Conservation (phyloP, 2,797 vertebrate species). For the Mallotus villosus region DNA sequence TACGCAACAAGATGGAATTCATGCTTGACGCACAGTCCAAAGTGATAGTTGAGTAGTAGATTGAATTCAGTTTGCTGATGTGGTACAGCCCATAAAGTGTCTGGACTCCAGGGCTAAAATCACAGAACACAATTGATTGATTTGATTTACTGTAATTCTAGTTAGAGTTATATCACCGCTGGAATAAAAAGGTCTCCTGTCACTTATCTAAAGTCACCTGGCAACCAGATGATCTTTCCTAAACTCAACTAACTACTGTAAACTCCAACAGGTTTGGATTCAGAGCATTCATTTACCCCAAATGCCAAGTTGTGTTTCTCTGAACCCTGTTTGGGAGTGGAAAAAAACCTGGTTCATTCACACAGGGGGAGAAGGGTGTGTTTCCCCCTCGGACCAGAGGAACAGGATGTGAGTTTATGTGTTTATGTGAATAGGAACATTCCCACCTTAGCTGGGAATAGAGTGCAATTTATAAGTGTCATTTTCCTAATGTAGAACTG, state of each 20-base stretch:
- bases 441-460: slow-evolving; percentile 42
- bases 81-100: not conserved
- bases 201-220: not conserved
- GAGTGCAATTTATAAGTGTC: slow-evolving; percentile 27
- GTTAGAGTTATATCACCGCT: not conserved
- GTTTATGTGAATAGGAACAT: slow-evolving; percentile 21
- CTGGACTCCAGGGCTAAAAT: not conserved
- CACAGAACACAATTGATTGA: not conserved
- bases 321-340: not conserved
- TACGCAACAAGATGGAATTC: not conserved
- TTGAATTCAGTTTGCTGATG: not conserved
- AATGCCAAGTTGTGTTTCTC: slow-evolving; percentile 20
- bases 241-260: not conserved
- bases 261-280: slow-evolving; percentile 10
- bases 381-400: slow-evolving; percentile 2
- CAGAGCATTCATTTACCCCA: slow-evolving; percentile 18
- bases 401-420: slow-evolving; percentile 39
- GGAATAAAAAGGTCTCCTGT: not conserved
- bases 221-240: not conserved
- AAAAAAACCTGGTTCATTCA: slow-evolving; percentile 4
- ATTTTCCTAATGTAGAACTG: slow-evolving; percentile 49
- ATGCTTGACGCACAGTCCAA: not conserved
- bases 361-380: not conserved
- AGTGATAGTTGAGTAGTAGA: not conserved
- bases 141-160: not conserved